These are phyloP conservation scores for Phasianus colchicus DNA, from an alignment of 2,113 vertebrate species.

Conservation along the genomic window DNA sequence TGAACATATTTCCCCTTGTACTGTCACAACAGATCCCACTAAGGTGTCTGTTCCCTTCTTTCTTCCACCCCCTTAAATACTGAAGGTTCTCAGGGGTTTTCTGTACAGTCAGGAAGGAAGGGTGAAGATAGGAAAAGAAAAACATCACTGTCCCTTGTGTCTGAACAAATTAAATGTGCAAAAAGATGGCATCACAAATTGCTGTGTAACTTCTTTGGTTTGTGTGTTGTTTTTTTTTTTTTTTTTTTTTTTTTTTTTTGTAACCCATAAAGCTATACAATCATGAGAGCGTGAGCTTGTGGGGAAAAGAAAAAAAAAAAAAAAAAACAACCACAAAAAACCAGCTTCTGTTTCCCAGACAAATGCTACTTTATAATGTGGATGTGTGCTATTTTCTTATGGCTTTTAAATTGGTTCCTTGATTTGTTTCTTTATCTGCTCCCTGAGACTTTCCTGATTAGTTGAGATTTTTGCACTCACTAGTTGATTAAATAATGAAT, in stretches of 20 bases:
- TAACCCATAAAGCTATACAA: neutral
- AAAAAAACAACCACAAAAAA: no score
- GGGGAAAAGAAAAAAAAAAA: neutral
- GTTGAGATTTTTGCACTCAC: constrained; percentile 74
- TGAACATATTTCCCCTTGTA: no score
- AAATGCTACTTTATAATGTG: constrained; percentile 33
- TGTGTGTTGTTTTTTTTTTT: no score
- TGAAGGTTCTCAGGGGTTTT: neutral
- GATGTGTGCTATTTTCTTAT: constrained; percentile 58
- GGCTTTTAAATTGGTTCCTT: constrained; percentile 72
- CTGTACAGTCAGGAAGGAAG: neutral
- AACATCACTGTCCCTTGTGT: neutral
- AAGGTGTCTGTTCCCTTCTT: no score
- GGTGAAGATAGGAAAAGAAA: neutral
- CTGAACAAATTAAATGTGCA: neutral
- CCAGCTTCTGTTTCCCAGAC: constrained; percentile 49
- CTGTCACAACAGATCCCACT: no score
- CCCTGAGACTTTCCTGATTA: constrained; percentile 74
- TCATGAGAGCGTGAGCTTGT: constrained; percentile 32
- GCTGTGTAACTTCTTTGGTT: neutral
- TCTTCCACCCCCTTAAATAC: no score
- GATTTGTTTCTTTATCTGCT: constrained; percentile 76
- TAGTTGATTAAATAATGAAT: constrained; percentile 80
- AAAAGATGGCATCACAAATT: neutral
- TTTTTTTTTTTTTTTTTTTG: neutral